Conservation (phyloP, 1,140 invertebrate species). For the Drosophila bifasciata region DNA sequence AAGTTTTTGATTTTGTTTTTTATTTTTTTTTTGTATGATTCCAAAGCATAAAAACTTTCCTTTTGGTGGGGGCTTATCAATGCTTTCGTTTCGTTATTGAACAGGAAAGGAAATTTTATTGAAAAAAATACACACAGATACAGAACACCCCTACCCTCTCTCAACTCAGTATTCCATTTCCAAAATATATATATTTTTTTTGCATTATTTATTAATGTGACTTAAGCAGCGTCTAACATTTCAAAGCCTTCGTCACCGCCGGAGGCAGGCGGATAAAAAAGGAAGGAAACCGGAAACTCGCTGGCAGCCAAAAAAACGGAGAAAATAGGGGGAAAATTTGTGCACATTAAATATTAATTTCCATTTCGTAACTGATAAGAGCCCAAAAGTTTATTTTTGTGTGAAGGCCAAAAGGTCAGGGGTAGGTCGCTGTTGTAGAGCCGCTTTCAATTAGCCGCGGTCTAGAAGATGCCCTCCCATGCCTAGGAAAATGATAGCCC, state of each 20-base stretch:
- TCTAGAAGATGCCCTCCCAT: slow-evolving; percentile 40
- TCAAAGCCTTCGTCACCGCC: slow-evolving; percentile 43
- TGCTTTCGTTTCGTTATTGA: slow-evolving; percentile 56
- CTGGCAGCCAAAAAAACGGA: background rate
- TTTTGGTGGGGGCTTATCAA: slow-evolving; percentile 61
- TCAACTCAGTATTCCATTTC: slow-evolving; percentile 34
- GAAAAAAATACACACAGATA: slow-evolving; percentile 24
- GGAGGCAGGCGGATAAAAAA: slow-evolving; percentile 12
- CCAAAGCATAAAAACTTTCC: slow-evolving; percentile 53
- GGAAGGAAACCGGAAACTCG: slow-evolving; percentile 40
- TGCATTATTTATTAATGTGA: slow-evolving; percentile 81
- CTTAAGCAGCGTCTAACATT: slow-evolving; percentile 80
- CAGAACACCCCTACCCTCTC: slow-evolving; percentile 10
- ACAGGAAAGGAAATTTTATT: slow-evolving; percentile 31
- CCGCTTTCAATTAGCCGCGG: slow-evolving; percentile 57
- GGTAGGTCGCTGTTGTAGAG: slow-evolving; percentile 13
- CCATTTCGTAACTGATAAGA: slow-evolving; percentile 79
- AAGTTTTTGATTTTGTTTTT: slow-evolving; percentile 58
- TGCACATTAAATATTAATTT: slow-evolving; percentile 79
- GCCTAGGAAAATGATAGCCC: slow-evolving; percentile 34
- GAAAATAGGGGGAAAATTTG: slow-evolving; percentile 66
- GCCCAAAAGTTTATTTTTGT: slow-evolving; percentile 42
- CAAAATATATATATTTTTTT: slow-evolving; percentile 44
- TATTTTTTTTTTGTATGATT: slow-evolving; percentile 43
- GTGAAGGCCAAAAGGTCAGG: slow-evolving; percentile 48